Evolutionary conservation across 2,113 vertebrate species (phyloP).

Genomic region (Bufo bufo): DNA sequence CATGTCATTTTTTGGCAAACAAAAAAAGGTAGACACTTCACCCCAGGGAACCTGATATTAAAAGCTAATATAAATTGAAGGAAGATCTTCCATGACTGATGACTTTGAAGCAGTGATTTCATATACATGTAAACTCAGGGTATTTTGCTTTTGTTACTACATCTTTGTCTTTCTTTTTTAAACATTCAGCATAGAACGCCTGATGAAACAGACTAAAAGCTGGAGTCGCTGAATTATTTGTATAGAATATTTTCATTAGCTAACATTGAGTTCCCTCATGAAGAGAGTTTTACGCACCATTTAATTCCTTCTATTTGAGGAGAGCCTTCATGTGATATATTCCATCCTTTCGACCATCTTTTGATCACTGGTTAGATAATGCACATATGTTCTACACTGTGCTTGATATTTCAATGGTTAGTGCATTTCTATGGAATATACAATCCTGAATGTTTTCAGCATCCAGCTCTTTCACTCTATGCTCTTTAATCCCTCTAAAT

Average conservation of each 20-base stretch:
- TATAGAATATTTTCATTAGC: conserved; percentile 10
- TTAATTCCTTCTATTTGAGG: conserved; percentile 3
- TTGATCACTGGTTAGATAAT: conserved; percentile 4
- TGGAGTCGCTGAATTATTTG: conserved; percentile 19
- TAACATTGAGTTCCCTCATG: neutral
- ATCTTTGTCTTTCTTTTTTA: neutral
- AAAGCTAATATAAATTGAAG: no score
- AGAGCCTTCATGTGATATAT: neutral
- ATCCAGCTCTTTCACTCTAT: neutral
- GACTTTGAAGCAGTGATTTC: no score
- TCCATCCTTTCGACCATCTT: neutral
- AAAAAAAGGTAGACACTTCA: no score
- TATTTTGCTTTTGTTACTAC: neutral
- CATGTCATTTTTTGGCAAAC: no score
- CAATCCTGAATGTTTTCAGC: neutral
- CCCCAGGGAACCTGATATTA: no score
- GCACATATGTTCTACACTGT: neutral
- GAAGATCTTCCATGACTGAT: no score
- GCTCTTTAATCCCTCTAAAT: conserved; percentile 6
- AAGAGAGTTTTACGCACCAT: conserved; percentile 3
- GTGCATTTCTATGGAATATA: neutral
- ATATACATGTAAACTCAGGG: neutral
- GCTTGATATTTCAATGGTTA: conserved; percentile 6
- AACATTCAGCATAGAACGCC: neutral
- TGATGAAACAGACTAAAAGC: neutral